Evolutionary conservation across 2,888 invertebrate genomes (phyloP), one percentile per base, ranked within the genome.

Genomic region (Ophioninae sp.): DNA sequence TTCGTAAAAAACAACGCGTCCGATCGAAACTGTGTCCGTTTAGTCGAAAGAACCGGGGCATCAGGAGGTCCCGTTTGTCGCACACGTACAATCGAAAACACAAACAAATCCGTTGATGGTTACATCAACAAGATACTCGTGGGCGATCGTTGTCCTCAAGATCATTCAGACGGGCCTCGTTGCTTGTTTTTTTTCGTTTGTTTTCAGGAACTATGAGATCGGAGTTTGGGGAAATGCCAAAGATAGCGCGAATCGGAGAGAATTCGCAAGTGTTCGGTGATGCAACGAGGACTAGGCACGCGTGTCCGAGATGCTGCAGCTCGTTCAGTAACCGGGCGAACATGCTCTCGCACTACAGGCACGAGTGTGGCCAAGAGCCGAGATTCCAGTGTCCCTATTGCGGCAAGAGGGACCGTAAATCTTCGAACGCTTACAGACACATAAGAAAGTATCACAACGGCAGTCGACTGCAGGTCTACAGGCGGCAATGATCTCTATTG

Each of bases 291-390:
- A 73, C 68, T 56, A 85, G 76, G 74, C 76, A 79, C 57, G 56
- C 23, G 41, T 86, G 86, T 61, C 85, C 86, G 50, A 85, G 80
- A 57, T 87, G 85, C 75, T 79, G 79, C 75, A 78, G 87, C 73
- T 83, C 84, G 37, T 87, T 87, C 69, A 83, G 84, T 59, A 61
- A 87, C 84, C 86, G 87, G 70, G 76, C 85, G 64, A 89, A 88
- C 85, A 90, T 89, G 89, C 61, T 88, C 86, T 85, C 86, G 23
- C 89, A 90, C 86, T 89, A 84, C 76, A 85, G 89, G 73, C 81
- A 90, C 82, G 86, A 88, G 74, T 91, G 90, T 84, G 89, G 89
- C 57, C 85, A 86, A 79, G 86, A 88, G 39, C 89, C 90, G n/a
- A 84, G 86, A 74, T 89, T 88, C 78, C 82, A 86, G 73, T 90